Evolutionary conservation across 2,888 invertebrate species (phyloP).

Genomic region (Drosophila emarginata): DNA sequence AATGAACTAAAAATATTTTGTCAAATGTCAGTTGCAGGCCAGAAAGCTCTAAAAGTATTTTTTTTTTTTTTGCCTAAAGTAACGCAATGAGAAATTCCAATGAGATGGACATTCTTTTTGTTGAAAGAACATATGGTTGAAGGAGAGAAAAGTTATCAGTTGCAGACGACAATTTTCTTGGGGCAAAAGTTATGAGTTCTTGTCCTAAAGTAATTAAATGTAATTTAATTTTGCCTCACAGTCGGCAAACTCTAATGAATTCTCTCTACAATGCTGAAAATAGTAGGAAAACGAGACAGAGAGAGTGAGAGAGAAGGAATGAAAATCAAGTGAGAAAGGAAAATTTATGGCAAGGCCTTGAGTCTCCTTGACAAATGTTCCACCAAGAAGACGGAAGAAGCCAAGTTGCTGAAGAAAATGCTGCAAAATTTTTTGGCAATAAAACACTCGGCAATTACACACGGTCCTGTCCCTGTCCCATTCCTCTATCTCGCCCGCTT

Average conservation of each 20-base stretch:
- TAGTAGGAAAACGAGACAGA: slow-evolving; percentile 49
- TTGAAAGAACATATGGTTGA: slow-evolving; percentile 29
- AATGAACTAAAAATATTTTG: slow-evolving; percentile 64
- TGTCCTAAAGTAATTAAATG: slow-evolving; percentile 70
- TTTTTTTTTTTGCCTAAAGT: not conserved
- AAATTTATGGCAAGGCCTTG: slow-evolving; percentile 62
- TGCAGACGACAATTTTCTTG: slow-evolving; percentile 36
- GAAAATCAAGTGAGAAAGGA: slow-evolving; percentile 16
- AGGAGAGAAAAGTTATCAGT: slow-evolving; percentile 27
- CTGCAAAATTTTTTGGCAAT: slow-evolving; percentile 75
- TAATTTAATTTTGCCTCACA: slow-evolving; percentile 67
- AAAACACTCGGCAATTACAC: slow-evolving; percentile 75
- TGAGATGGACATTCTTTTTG: slow-evolving; percentile 30
- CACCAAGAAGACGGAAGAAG: slow-evolving; percentile 38
- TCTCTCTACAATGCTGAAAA: slow-evolving; percentile 32
- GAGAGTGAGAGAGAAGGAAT: slow-evolving; percentile 57
- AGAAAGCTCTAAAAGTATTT: not conserved
- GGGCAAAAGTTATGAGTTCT: slow-evolving; percentile 56
- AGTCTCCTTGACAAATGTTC: slow-evolving; percentile 68
- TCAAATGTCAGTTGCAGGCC: slow-evolving; percentile 56
- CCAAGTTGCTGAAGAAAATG: slow-evolving; percentile 38
- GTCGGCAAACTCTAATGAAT: slow-evolving; percentile 68
- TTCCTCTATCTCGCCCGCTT: not conserved
- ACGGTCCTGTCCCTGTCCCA: slow-evolving; percentile 14
- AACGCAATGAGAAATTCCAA: not conserved